phyloP scores from a whole-genome alignment of 53 echinoderm and acorn worm species.

The Paracentrotus lividus region DNA sequence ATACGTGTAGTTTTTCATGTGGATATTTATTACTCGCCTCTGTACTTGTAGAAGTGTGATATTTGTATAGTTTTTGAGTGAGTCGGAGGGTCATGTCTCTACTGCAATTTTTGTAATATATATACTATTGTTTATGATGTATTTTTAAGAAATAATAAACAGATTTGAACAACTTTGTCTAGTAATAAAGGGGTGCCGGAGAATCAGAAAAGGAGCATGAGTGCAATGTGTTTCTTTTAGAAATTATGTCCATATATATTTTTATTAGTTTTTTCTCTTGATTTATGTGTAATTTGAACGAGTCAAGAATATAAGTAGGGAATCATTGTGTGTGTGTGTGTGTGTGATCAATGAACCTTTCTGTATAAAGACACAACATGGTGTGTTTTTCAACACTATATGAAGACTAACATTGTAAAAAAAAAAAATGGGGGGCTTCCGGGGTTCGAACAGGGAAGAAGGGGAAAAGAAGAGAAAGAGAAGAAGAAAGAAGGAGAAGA shows the following conservation, averaged over 20 bases:
- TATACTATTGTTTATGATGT: slow-evolving; percentile 61
- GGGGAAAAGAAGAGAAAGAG: too few species aligned
- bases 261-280: slow-evolving; percentile 47
- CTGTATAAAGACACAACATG: too few species aligned
- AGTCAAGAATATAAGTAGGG: too few species aligned
- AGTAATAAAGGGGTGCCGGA: slow-evolving; percentile 65
- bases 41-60: slow-evolving; percentile 65
- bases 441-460: too few species aligned
- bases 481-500: too few species aligned
- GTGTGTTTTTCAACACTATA: too few species aligned
- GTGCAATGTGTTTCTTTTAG: too few species aligned
- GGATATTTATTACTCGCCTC: slow-evolving; percentile 63
- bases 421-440: too few species aligned
- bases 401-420: too few species aligned
- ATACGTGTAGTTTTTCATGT: slow-evolving; percentile 60
- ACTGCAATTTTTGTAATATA: slow-evolving; percentile 69
- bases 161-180: slow-evolving; percentile 65
- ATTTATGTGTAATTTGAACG: too few species aligned
- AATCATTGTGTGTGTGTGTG: too few species aligned
- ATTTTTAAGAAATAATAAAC: slow-evolving; percentile 63
- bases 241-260: neutral
- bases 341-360: too few species aligned
- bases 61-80: slow-evolving; percentile 63
- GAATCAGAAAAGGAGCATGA: slow-evolving; percentile 9
- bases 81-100: slow-evolving; percentile 54